phyloP scores from a whole-genome alignment of 2,797 vertebrate species.

The Erithacus rubecula region DNA sequence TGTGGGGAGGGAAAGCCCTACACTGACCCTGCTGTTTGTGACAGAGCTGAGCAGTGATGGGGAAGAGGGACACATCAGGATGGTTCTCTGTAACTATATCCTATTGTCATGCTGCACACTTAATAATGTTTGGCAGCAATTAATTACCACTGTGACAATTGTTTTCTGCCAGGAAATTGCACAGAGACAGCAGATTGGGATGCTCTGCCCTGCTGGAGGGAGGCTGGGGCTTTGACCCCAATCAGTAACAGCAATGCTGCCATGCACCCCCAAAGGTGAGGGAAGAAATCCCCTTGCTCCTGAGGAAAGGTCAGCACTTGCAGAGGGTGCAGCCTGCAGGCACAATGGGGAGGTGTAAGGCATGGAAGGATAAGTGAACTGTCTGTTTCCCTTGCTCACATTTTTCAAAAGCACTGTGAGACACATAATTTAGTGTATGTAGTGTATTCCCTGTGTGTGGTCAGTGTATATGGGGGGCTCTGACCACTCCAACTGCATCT shows the following conservation, averaged over 20 bases:
- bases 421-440: neutral
- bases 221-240: neutral
- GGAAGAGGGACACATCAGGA: accelerated
- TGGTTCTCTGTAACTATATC: accelerated
- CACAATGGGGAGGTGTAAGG: neutral
- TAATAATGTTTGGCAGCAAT: neutral
- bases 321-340: neutral
- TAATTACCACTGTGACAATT: neutral
- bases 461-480: neutral
- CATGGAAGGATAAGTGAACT: neutral
- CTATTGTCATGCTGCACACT: neutral
- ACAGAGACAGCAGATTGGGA: neutral
- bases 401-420: neutral
- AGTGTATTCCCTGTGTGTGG: neutral
- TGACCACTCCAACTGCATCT: neutral
- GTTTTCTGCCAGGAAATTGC: neutral
- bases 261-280: neutral
- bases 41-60: neutral
- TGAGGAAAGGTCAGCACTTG: neutral
- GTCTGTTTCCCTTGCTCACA: neutral
- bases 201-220: neutral
- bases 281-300: neutral
- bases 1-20: neutral
- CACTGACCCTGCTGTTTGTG: neutral
- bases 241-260: neutral